phyloP scores from a whole-genome alignment of 2,888 invertebrate genomes.

The Dryobotodes eremita region DNA sequence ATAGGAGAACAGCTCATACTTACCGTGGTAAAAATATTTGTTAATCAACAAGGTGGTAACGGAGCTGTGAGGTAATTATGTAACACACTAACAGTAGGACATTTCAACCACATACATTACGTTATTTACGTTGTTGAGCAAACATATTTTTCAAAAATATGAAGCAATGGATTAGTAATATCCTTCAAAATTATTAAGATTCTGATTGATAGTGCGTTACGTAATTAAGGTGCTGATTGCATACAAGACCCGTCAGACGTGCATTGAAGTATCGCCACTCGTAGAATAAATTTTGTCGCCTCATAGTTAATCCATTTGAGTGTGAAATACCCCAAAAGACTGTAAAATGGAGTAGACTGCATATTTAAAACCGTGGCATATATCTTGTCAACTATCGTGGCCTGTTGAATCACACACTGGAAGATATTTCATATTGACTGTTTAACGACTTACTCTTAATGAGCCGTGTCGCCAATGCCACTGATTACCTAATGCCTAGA shows the following conservation, averaged over 20 bases:
- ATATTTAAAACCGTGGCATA: constrained; percentile 27
- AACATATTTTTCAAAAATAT: too few species aligned
- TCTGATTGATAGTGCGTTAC: not conserved
- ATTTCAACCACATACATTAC: too few species aligned
- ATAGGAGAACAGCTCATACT: not conserved
- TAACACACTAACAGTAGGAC: not conserved
- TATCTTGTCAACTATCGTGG: not conserved
- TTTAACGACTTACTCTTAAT: constrained; percentile 49
- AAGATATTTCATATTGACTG: constrained; percentile 45
- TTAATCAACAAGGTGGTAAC: not conserved
- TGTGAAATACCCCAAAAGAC: not conserved
- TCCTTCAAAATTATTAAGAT: not conserved
- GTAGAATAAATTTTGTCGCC: not conserved
- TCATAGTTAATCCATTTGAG: not conserved
- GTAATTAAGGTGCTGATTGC: not conserved
- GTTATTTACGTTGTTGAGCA: too few species aligned
- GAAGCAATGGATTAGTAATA: too few species aligned
- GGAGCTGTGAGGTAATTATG: not conserved
- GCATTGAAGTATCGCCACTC: not conserved
- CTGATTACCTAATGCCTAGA: constrained; percentile 43
- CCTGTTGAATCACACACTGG: constrained; percentile 18
- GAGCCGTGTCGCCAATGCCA: constrained; percentile 51
- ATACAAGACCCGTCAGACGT: not conserved
- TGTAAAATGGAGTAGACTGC: not conserved
- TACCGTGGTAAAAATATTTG: not conserved